Conservation (phyloP, 2,113 vertebrate genomes). For the Alethe castanea region DNA sequence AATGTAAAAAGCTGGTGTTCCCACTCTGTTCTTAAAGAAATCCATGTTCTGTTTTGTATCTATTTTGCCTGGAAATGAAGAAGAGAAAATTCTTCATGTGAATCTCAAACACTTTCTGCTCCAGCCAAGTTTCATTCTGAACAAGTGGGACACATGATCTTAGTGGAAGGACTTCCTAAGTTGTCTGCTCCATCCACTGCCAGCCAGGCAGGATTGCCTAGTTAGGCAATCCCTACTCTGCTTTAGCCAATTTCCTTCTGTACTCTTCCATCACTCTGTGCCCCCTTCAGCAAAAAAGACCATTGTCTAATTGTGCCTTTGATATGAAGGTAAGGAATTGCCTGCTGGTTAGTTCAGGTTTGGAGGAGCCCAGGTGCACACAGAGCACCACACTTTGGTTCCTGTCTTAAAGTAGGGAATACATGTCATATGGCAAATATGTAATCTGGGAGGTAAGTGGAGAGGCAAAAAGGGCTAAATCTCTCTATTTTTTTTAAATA, state of each 20-base stretch:
- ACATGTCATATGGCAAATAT: background rate
- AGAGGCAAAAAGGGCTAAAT: background rate
- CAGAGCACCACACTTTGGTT: background rate
- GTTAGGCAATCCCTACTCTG: background rate
- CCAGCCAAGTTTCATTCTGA: slow-evolving; percentile 32
- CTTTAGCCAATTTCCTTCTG: slow-evolving; percentile 10
- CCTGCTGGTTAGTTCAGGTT: background rate
- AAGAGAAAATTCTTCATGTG: slow-evolving; percentile 24
- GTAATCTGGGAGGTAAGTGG: background rate
- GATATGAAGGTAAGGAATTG: background rate
- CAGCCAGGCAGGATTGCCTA: background rate
- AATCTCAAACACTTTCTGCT: background rate
- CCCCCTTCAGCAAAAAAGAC: background rate
- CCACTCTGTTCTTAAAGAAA: background rate
- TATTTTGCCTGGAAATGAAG: slow-evolving; percentile 32
- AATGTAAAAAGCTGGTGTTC: background rate
- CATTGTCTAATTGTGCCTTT: background rate
- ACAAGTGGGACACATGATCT: background rate
- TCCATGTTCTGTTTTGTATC: background rate
- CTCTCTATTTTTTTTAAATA: background rate
- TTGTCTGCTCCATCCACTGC: background rate
- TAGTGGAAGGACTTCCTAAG: slow-evolving; percentile 7
- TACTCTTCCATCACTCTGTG: background rate
- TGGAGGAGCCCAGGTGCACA: background rate
- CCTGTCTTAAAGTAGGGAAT: background rate